Evolutionary conservation across 2,888 invertebrate genomes (phyloP).

Genomic region (Standfussiana lucernea): DNA sequence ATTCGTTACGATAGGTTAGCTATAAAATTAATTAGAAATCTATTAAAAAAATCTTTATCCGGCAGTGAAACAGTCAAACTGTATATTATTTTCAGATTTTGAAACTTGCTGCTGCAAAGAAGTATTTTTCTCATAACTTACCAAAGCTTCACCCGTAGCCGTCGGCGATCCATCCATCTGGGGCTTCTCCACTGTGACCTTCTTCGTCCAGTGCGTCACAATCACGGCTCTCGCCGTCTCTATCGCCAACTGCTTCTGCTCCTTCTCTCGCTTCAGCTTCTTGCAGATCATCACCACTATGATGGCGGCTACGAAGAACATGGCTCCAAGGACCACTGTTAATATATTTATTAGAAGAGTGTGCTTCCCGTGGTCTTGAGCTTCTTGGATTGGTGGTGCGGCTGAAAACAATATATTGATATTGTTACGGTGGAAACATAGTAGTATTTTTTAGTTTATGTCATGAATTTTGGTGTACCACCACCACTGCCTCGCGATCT

Average conservation of each 20-base stretch:
- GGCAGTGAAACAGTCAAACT: not conserved
- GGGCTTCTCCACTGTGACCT: slow-evolving; percentile 96
- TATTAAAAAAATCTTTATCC: no score
- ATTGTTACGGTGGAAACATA: not conserved
- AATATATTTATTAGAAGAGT: slow-evolving; percentile 91
- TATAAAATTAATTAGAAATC: no score
- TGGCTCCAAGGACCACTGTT: slow-evolving; percentile 91
- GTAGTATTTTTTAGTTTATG: not conserved
- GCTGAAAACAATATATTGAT: slow-evolving; percentile 9
- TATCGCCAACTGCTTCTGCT: slow-evolving; percentile 94
- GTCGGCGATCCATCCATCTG: slow-evolving; percentile 91
- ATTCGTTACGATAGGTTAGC: not conserved
- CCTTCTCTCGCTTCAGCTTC: slow-evolving; percentile 94
- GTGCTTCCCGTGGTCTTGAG: slow-evolving; percentile 87
- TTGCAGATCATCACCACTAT: slow-evolving; percentile 93
- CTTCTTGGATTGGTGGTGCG: slow-evolving; percentile 83
- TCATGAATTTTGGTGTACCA: not conserved
- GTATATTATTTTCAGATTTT: not conserved
- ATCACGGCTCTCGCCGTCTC: slow-evolving; percentile 95
- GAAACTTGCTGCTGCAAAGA: not conserved
- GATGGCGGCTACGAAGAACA: slow-evolving; percentile 91
- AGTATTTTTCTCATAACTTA: slow-evolving; percentile 74
- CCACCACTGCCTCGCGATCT: not conserved
- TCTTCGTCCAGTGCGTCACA: slow-evolving; percentile 97
- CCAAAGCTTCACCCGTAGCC: slow-evolving; percentile 92